These are phyloP conservation scores for Germaria angustata DNA, from an alignment of 2,888 invertebrate species.

Conservation along the genomic window DNA sequence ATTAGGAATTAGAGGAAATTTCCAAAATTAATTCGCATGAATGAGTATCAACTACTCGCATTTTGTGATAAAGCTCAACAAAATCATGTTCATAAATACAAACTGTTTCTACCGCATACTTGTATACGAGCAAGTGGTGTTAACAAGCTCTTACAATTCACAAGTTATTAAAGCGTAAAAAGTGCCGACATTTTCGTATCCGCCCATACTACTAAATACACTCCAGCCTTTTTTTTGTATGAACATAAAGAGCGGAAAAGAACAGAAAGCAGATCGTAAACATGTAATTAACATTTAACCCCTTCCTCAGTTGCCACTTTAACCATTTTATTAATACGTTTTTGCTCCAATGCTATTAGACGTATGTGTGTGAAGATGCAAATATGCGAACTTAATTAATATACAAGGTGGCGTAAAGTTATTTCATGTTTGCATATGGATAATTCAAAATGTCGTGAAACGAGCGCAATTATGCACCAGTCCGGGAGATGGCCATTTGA, in stretches of 20 bases:
- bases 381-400: too few relatives aligned
- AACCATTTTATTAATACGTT: slow-evolving; percentile 18
- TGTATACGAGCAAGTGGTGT: neutral
- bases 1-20: neutral
- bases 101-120: too few relatives aligned
- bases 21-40: neutral
- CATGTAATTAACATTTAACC: slow-evolving; percentile 41
- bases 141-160: neutral
- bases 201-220: neutral
- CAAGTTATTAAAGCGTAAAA: neutral
- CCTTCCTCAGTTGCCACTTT: slow-evolving; percentile 5
- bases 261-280: neutral
- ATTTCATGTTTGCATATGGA: too few relatives aligned
- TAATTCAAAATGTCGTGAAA: too few relatives aligned
- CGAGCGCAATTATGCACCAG: too few relatives aligned
- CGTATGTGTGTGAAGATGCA: too few relatives aligned
- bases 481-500: too few relatives aligned
- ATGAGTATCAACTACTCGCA: neutral
- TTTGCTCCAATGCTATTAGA: too few relatives aligned
- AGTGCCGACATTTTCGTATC: neutral
- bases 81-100: neutral
- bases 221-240: neutral
- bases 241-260: neutral
- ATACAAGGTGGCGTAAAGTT: too few relatives aligned
- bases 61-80: neutral